Conservation (phyloP, 2,113 vertebrate genomes). For the Dicaeum eximium region DNA sequence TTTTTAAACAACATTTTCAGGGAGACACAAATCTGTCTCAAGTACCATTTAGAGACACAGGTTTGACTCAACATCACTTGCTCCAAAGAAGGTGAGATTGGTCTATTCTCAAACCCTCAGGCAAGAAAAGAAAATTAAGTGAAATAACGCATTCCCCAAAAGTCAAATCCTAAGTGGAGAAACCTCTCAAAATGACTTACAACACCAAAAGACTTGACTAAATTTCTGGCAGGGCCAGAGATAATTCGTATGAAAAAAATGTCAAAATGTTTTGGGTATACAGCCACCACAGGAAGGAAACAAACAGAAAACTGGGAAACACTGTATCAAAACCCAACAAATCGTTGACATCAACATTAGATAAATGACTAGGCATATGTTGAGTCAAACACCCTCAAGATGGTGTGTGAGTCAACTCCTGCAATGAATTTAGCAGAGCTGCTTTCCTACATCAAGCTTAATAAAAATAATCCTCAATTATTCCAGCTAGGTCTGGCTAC, state of each 20-base stretch:
- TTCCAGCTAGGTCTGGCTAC: background rate
- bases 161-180: background rate
- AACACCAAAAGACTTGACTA: background rate
- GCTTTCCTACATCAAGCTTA: background rate
- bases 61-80: background rate
- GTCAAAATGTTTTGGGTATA: constrained; percentile 17
- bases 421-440: background rate
- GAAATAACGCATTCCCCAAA: background rate
- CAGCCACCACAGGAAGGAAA: background rate
- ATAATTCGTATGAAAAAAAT: background rate
- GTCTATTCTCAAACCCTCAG: background rate
- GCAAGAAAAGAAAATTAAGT: background rate
- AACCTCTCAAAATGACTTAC: background rate
- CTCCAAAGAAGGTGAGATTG: background rate
- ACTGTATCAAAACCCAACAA: background rate
- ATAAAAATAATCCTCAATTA: background rate
- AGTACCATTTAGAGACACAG: background rate
- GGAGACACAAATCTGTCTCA: background rate
- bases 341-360: constrained; percentile 14
- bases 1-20: background rate
- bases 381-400: constrained; percentile 54
- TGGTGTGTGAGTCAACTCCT: constrained; percentile 25
- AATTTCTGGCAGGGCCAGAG: background rate
- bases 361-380: constrained; percentile 41
- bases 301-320: constrained; percentile 47